Base-by-base conservation (phyloP, 2,113 vertebrate genomes). In the Patagioenas fasciata region DNA sequence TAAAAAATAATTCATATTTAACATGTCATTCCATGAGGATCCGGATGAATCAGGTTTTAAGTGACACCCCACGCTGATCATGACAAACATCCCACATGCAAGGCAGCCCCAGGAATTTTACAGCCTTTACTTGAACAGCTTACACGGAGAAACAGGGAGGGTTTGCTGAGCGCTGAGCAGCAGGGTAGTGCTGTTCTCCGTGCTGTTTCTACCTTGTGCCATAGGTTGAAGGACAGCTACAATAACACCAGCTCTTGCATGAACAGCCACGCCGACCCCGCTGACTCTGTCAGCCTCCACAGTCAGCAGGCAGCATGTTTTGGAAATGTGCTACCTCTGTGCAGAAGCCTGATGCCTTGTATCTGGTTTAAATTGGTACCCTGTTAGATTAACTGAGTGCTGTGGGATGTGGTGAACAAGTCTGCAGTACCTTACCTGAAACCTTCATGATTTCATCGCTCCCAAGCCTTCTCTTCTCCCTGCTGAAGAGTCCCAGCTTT, bases 1-100 rank as follows among this genome's bases (percentile, higher is more conserved):
- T 85, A 93, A 65, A 73, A 91, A 91, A 96, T 91, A 93, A 95
- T 93, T 92, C 54, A 50, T 84, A 80, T 85, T 79, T 93, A 94
- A 95, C 26, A 82, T 85, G 58, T 77, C 75, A 60, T 95, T 97
- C 91, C 73, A 83, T 80, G 80, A 50, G 79, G 74, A 96, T 93
- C 78, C 19, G 11, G 80, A 93, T 83, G 91, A 95, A 96, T 64
- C 73, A 96, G 93, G 18, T 44, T 92, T 95, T 90, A 94, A 96
- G 85, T 77, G 96, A 95, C 90, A 73, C 92, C 82, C 88, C 64
- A 91, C 54, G 42, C 77, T 96, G 84, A 64, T 74, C 58, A 42
- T 79, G 71, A 92, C 40, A 93, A 94, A 73, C 38, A 34, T 83
- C 64, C 85, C 53, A 61, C 90, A 80, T 96, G 61, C 74, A 95